These are phyloP conservation scores for Takifugu rubripes DNA, from an alignment of 2,797 vertebrate species.

Conservation along the genomic window DNA sequence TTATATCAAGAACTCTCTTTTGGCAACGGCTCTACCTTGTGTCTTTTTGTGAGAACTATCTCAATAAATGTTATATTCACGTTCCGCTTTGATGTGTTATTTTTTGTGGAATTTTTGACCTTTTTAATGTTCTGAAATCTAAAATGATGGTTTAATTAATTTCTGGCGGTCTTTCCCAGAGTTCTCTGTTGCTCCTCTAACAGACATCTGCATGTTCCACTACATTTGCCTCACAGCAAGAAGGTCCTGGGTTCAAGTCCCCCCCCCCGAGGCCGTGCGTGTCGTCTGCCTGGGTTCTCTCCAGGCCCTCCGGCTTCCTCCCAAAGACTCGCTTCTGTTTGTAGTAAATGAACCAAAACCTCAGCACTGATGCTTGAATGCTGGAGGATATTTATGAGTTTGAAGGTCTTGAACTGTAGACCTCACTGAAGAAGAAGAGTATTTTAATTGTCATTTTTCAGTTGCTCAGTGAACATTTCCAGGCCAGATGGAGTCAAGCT, in stretches of 20 bases:
- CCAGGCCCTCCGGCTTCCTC: too few relatives aligned
- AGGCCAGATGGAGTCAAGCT: too few relatives aligned
- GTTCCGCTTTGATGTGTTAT: conserved; percentile 40
- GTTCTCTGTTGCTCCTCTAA: conserved; percentile 10
- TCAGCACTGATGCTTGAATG: conserved; percentile 26
- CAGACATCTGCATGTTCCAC: too few relatives aligned
- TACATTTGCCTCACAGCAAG: too few relatives aligned
- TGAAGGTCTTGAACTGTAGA: too few relatives aligned
- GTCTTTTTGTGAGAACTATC: conserved; percentile 46
- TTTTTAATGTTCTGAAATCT: conserved; percentile 17
- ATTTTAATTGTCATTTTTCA: too few relatives aligned
- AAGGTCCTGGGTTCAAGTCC: too few relatives aligned
- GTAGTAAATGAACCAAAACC: conserved; percentile 51
- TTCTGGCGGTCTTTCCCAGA: not conserved
- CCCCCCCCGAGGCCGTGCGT: too few relatives aligned
- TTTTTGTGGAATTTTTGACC: conserved; percentile 28
- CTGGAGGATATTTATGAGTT: too few relatives aligned
- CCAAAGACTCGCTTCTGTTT: not conserved
- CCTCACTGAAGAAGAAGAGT: too few relatives aligned
- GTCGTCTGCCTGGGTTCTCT: too few relatives aligned
- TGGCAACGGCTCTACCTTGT: conserved; percentile 33
- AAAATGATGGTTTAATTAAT: conserved; percentile 20
- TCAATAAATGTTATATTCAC: conserved; percentile 72
- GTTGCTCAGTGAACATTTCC: too few relatives aligned
- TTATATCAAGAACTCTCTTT: conserved; percentile 34